phyloP scores from a whole-genome alignment of 1,140 invertebrate species.

The Pseudomyrmex dendroicus region DNA sequence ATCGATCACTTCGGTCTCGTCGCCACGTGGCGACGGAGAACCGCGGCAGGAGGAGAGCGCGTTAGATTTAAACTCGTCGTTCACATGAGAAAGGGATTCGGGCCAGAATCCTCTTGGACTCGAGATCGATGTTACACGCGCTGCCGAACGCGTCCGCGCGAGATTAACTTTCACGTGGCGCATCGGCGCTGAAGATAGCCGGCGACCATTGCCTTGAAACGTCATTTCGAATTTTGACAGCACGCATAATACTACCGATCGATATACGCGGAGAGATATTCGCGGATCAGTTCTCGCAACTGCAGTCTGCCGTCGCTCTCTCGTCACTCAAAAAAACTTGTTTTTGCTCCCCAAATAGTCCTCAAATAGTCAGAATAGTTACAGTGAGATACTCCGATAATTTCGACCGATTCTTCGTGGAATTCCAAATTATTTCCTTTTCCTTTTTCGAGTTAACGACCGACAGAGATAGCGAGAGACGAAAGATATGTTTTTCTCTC shows the following conservation, averaged over 20 bases:
- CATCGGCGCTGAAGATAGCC: slow-evolving; percentile 46
- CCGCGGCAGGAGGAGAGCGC: not conserved
- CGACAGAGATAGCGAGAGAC: no score
- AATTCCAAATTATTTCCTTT: no score
- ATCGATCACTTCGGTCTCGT: not conserved
- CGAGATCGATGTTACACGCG: slow-evolving; percentile 41
- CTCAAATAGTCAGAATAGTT: no score
- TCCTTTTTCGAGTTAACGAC: no score
- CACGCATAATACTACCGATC: not conserved
- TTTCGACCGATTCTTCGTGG: no score
- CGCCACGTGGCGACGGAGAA: not conserved
- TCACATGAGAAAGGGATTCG: slow-evolving; percentile 19
- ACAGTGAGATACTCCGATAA: no score
- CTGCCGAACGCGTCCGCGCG: slow-evolving; percentile 17
- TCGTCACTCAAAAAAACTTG: not conserved
- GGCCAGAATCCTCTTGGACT: slow-evolving; percentile 3
- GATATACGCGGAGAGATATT: not conserved
- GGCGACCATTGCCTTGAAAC: slow-evolving; percentile 34
- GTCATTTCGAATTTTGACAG: slow-evolving; percentile 55
- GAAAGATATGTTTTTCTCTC: no score
- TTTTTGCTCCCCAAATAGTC: no score
- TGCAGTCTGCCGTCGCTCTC: not conserved
- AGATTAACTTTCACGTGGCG: slow-evolving; percentile 60
- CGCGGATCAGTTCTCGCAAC: no score
- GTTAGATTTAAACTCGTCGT: slow-evolving; percentile 8